These are phyloP conservation scores for Protobothrops flavoviridis DNA, from an alignment of 2,113 vertebrate species.

Conservation along the genomic window DNA sequence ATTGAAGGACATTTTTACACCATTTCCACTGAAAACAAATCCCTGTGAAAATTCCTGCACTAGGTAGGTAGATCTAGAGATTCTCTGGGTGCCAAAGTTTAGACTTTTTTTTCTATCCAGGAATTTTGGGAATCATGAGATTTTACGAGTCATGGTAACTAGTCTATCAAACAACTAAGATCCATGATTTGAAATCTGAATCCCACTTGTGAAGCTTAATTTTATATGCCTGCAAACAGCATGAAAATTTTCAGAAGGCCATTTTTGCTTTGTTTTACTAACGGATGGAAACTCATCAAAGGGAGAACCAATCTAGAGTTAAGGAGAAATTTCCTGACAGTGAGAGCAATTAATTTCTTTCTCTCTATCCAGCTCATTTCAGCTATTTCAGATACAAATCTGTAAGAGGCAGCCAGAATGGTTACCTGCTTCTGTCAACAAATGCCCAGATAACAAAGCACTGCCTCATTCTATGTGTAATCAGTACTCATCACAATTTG, in stretches of 20 bases:
- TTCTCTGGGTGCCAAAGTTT: not conserved
- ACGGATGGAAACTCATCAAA: not conserved
- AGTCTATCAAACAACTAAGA: not conserved
- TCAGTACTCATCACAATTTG: not conserved
- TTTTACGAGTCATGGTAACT: not conserved
- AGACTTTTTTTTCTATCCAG: not conserved
- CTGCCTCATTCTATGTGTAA: not conserved
- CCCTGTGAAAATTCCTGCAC: not conserved
- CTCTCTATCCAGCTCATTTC: not conserved
- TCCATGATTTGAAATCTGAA: not conserved
- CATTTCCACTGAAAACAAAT: not conserved
- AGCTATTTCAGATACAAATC: constrained; percentile 20
- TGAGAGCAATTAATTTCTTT: not conserved
- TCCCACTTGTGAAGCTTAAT: not conserved
- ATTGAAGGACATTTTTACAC: not conserved
- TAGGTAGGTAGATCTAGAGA: not conserved
- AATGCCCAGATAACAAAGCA: constrained; percentile 11
- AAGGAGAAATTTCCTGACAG: not conserved
- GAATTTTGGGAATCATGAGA: not conserved
- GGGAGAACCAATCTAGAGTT: not conserved
- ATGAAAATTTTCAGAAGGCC: not conserved
- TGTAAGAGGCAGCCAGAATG: constrained; percentile 25
- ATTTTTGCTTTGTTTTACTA: not conserved
- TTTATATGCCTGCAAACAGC: not conserved
- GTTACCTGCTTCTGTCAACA: constrained; percentile 27